Evolutionary conservation across 2,113 vertebrate genomes (phyloP), one percentile per base, ranked within the genome.

Genomic region (Camarhynchus parvulus): DNA sequence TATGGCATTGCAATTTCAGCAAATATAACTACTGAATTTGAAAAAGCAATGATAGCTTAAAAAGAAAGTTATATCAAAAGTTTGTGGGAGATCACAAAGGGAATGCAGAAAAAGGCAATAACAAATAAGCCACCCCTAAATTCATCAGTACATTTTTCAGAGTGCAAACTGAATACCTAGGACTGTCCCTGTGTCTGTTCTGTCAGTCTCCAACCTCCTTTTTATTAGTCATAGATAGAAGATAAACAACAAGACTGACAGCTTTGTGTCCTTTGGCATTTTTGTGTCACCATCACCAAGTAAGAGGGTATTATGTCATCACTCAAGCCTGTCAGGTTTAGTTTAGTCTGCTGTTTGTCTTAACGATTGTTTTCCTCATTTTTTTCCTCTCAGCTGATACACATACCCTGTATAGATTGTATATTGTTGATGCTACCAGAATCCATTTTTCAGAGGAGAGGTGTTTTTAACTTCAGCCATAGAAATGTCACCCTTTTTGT

Each of bases 171-270:
- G 15, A 67, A 75, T 88, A 87, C 76, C 81, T 95, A 62, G 83
- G 63, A 88, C 85, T 64, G 47, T 95, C 83, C 87, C 93, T 25
- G 7, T 87, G 90, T 91, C 94, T 84, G 16, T 92, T 80, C 95
- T 87, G 84, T 97, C 98, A 94, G 83, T 98, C 97, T 97, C 78
- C 52, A 80, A 93, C 94, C 74, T 96, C 52, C 85, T 95, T 97
- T 97, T 97, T 97, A 97, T 98, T 98, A 97, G 96, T 96, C 95
- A 95, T 92, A 96, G 93, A 94, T 87, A 87, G 93, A 97, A 98
- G 94, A 97, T 97, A 98, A 98, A 97, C 97, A 98, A 96, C 35
- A 93, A 97, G 96, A 98, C 75, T 97, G 98, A 97, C 97, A 97
- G 97, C 72, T 97, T 94, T 90, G 94, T 98, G 97, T 97, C 97